These are phyloP conservation scores for Adelphocoris suturalis DNA, from an alignment of 2,888 invertebrate species.

Conservation along the genomic window DNA sequence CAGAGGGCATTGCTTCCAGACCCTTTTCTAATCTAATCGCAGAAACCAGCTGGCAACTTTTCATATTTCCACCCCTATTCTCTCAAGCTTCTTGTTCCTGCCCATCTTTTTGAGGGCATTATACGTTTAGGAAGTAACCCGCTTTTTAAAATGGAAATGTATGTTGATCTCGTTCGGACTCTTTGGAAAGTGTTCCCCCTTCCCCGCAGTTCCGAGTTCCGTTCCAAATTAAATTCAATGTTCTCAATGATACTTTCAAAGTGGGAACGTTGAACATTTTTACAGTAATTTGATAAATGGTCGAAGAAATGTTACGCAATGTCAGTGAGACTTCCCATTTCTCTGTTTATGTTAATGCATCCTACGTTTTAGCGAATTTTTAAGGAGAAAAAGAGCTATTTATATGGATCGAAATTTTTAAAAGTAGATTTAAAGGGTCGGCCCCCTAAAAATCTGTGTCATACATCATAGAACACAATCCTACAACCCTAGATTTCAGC, in stretches of 20 bases:
- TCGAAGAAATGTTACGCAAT: too few species aligned
- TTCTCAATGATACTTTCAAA: not conserved
- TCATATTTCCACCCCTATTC: constrained; percentile 52
- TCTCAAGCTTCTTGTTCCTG: constrained; percentile 25
- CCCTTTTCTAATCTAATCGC: constrained; percentile 64
- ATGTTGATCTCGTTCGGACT: constrained; percentile 63
- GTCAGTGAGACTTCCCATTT: too few species aligned
- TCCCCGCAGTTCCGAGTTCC: not conserved
- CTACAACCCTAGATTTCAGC: too few species aligned
- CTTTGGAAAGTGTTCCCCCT: not conserved
- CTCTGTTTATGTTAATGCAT: too few species aligned
- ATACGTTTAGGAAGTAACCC: constrained; percentile 22
- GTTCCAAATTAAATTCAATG: constrained; percentile 11
- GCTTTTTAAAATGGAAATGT: constrained; percentile 63
- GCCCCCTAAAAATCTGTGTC: too few species aligned
- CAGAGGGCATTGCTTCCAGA: constrained; percentile 56
- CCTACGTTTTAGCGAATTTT: too few species aligned
- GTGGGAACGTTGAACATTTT: not conserved
- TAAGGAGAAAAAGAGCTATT: too few species aligned
- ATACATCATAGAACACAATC: too few species aligned
- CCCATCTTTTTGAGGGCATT: constrained; percentile 37
- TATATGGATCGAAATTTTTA: too few species aligned
- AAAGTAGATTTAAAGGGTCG: too few species aligned
- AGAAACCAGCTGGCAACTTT: constrained; percentile 54
- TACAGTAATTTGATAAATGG: not conserved